phyloP scores from a whole-genome alignment of 2,113 vertebrate species.

The Alosa alosa region DNA sequence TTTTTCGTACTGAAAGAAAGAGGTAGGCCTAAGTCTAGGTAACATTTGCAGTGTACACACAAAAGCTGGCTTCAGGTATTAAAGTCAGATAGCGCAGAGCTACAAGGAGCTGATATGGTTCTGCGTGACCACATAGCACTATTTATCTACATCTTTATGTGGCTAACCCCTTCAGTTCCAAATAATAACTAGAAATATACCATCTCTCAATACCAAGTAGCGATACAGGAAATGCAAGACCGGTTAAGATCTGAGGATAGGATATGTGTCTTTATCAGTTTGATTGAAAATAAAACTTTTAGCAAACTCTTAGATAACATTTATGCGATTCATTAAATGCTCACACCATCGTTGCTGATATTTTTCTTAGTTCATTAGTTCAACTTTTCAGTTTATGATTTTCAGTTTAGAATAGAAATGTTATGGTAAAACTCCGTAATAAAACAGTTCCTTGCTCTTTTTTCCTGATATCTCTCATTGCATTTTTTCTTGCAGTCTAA shows the following conservation, averaged over 20 bases:
- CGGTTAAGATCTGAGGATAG: not conserved
- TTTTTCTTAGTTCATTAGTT: not conserved
- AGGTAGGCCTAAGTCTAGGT: not conserved
- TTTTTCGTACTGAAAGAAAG: not conserved
- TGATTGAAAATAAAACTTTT: not conserved
- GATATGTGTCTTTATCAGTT: not conserved
- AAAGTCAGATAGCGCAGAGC: not conserved
- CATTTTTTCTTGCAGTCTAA: constrained; percentile 63
- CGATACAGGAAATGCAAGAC: not conserved
- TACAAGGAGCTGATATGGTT: not conserved
- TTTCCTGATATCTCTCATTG: not conserved
- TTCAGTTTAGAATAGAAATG: not conserved
- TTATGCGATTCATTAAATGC: not conserved
- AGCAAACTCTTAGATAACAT: not conserved
- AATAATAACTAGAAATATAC: not conserved
- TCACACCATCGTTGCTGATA: not conserved
- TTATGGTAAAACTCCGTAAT: not conserved
- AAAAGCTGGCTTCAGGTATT: not conserved
- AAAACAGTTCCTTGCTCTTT: not conserved
- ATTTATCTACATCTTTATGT: not conserved
- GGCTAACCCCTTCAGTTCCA: not conserved
- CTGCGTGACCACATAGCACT: not conserved
- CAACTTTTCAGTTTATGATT: not conserved
- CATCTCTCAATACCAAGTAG: not conserved
- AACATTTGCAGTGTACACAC: not conserved